Percentiles rank a stretch among this genome's conserved stretches.
Conservation (phyloP, 2,888 invertebrate genomes). For the Acrobasis suavella region DNA sequence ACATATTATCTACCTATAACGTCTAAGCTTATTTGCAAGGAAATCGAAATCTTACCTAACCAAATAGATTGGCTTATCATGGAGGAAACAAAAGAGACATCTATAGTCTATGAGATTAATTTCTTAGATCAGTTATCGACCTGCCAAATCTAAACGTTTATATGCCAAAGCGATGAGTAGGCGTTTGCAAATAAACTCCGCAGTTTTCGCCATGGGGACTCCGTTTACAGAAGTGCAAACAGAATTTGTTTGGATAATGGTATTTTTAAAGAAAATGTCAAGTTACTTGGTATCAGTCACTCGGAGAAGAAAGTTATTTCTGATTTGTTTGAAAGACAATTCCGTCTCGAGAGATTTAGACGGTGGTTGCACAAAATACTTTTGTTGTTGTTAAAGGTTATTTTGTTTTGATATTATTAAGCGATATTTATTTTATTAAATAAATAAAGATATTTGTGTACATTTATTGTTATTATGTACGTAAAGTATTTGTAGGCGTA, state of each 20-base stretch:
- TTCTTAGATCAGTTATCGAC: conserved; percentile 4
- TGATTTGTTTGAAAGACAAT: conserved; percentile 17
- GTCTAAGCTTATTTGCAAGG: conserved; percentile 20
- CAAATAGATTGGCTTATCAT: conserved; percentile 11
- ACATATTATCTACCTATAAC: neutral
- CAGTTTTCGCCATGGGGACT: conserved; percentile 6
- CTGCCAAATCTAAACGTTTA: neutral
- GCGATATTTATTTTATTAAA: neutral
- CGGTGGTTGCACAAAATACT: neutral
- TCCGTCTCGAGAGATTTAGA: conserved; percentile 14
- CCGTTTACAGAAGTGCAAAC: conserved; percentile 8
- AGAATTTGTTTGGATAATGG: conserved; percentile 4
- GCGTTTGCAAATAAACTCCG: conserved; percentile 9
- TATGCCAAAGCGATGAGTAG: conserved; percentile 8
- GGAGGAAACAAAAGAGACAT: conserved; percentile 1
- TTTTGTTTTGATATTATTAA: neutral
- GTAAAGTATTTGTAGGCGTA: no score
- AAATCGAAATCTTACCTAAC: conserved; percentile 15
- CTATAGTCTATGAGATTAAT: neutral
- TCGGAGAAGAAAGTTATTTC: conserved; percentile 17
- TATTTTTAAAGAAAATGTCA: conserved; percentile 20
- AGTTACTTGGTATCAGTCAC: conserved; percentile 16
- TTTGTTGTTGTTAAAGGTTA: neutral
- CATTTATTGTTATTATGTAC: no score
- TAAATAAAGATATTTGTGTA: neutral